Percentiles rank a stretch among this genome's conserved stretches.
phyloP scores from a whole-genome alignment of 2,888 invertebrate genomes.

The Mesochorus sp. region DNA sequence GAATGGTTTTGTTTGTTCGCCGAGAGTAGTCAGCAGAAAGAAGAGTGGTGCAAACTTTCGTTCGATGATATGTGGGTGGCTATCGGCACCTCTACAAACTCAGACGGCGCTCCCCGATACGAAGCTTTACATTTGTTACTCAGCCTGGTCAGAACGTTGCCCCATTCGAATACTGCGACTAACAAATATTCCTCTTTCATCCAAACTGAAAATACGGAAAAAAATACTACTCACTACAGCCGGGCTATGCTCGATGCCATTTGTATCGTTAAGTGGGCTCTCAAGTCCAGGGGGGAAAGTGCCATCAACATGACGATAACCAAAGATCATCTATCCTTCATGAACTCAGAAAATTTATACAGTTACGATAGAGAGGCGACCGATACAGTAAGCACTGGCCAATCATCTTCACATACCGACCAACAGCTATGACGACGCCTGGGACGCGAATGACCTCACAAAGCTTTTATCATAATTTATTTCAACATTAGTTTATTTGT shows the following conservation, averaged over 20 bases:
- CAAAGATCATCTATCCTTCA: conserved; percentile 5
- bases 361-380: background rate
- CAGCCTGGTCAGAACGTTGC: conserved; percentile 15
- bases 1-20: conserved; percentile 46
- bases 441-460: background rate
- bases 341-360: background rate
- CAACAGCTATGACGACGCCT: conserved; percentile 1
- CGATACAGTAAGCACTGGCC: too few relatives aligned
- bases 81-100: conserved; percentile 21
- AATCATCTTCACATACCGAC: background rate
- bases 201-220: conserved; percentile 26
- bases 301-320: conserved; percentile 21
- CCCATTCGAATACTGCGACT: conserved; percentile 45
- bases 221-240: conserved; percentile 29
- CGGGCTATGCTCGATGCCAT: conserved; percentile 12
- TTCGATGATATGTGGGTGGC: conserved; percentile 35
- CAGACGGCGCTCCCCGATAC: conserved; percentile 26
- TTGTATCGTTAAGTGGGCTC: conserved; percentile 38
- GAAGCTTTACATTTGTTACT: conserved; percentile 21
- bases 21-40: conserved; percentile 17
- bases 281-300: conserved; percentile 31
- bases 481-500: too few relatives aligned
- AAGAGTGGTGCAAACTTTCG: conserved; percentile 34
- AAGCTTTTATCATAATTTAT: too few relatives aligned
- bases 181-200: conserved; percentile 34